phyloP scores from a whole-genome alignment of 2,888 invertebrate species.

The Tuta absoluta region DNA sequence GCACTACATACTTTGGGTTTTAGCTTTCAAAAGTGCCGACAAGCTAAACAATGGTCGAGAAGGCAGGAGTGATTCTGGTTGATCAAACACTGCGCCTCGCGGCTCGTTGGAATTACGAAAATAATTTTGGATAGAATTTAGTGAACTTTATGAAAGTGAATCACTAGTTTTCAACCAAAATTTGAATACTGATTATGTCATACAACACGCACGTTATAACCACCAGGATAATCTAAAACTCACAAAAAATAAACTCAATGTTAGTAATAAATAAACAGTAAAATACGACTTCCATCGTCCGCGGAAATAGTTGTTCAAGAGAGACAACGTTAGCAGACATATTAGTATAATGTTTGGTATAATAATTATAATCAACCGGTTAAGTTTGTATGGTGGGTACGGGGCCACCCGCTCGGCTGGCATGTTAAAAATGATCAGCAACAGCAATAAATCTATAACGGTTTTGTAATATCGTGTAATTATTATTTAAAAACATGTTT shows the following conservation, averaged over 20 bases:
- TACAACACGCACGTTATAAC: not conserved
- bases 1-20: constrained; percentile 79
- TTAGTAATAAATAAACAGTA: constrained; percentile 36
- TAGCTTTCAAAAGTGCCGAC: constrained; percentile 79
- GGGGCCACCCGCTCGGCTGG: constrained; percentile 28
- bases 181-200: not conserved
- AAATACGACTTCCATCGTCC: constrained; percentile 15
- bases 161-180: not conserved
- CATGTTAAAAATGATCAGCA: constrained; percentile 29
- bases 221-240: not conserved
- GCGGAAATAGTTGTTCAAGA: constrained; percentile 28
- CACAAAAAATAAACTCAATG: not conserved
- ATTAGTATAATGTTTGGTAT: constrained; percentile 19
- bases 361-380: constrained; percentile 24
- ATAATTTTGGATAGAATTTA: constrained; percentile 47
- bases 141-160: not conserved
- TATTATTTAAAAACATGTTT: constrained; percentile 21
- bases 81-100: constrained; percentile 62
- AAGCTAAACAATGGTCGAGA: constrained; percentile 69
- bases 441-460: constrained; percentile 20
- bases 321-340: constrained; percentile 20
- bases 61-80: constrained; percentile 65
- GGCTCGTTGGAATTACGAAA: constrained; percentile 63
- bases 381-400: not conserved
- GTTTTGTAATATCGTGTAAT: constrained; percentile 21